These are phyloP conservation scores for Acronicta aceris DNA, from an alignment of 2,888 invertebrate species.

Conservation along the genomic window DNA sequence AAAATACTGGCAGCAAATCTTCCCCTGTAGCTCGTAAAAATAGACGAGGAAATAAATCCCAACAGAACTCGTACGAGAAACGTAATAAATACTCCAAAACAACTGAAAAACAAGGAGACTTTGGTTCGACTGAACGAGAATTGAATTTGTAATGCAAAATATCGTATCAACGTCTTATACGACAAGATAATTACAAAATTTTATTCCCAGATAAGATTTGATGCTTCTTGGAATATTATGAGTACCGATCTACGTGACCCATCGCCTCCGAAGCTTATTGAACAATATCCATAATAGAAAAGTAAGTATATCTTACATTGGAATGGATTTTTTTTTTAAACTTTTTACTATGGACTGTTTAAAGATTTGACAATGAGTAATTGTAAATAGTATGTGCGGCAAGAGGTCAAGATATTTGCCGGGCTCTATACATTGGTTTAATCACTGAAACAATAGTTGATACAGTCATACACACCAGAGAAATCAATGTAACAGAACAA, in stretches of 20 bases:
- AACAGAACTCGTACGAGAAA: constrained; percentile 13
- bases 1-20: constrained; percentile 39
- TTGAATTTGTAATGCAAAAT: constrained; percentile 27
- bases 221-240: constrained; percentile 3
- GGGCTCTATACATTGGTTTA: too few species aligned
- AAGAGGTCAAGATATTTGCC: too few species aligned
- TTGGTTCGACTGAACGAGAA: constrained; percentile 21
- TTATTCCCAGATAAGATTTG: constrained; percentile 4
- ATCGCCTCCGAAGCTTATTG: constrained; percentile 2
- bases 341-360: too few species aligned
- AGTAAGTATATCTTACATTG: constrained; percentile 13
- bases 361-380: too few species aligned
- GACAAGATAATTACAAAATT: constrained; percentile 12
- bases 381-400: too few species aligned
- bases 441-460: not conserved
- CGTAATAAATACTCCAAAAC: constrained; percentile 26
- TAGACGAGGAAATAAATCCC: constrained; percentile 30
- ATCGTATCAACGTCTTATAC: constrained; percentile 5
- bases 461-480: too few species aligned
- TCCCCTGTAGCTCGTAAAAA: constrained; percentile 35
- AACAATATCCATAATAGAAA: not conserved
- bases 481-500: constrained; percentile 12
- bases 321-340: not conserved
- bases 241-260: constrained; percentile 4
- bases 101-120: constrained; percentile 22